Evolutionary conservation across 1,140 invertebrate genomes (phyloP).

Genomic region (Mycetomoellerius zeteki): DNA sequence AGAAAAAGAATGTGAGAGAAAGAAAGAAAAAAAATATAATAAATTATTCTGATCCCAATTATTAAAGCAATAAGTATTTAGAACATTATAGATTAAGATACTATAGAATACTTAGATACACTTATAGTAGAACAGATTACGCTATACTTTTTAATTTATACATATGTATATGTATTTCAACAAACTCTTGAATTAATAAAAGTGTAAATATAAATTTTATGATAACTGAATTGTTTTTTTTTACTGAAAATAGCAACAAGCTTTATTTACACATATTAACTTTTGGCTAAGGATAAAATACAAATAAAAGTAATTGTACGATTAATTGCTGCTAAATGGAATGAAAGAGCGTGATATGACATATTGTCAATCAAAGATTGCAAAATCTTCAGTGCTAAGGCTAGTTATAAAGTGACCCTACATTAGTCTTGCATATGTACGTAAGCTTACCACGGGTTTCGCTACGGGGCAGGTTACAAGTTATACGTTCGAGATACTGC

Average conservation of each 20-base stretch:
- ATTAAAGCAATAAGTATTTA: neutral
- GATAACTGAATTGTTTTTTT: neutral
- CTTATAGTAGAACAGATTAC: neutral
- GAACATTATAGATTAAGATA: neutral
- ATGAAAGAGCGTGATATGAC: neutral
- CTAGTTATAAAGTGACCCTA: neutral
- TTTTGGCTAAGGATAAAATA: neutral
- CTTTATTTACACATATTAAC: neutral
- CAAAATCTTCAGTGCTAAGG: neutral
- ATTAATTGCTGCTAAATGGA: neutral
- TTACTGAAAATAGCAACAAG: neutral
- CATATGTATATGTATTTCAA: neutral
- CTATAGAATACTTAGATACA: neutral
- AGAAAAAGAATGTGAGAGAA: neutral
- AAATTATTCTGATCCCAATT: neutral
- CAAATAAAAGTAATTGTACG: neutral
- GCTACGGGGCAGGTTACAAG: slow-evolving; percentile 50
- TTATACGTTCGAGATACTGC: slow-evolving; percentile 12
- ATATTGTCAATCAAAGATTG: neutral
- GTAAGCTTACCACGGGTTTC: slow-evolving; percentile 30
- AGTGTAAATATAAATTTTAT: neutral
- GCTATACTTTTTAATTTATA: neutral
- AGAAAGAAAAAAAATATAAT: neutral
- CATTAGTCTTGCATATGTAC: neutral
- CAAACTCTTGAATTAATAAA: neutral